These are phyloP conservation scores for Silurus meridionalis DNA, from an alignment of 2,113 vertebrate species.

Conservation along the genomic window DNA sequence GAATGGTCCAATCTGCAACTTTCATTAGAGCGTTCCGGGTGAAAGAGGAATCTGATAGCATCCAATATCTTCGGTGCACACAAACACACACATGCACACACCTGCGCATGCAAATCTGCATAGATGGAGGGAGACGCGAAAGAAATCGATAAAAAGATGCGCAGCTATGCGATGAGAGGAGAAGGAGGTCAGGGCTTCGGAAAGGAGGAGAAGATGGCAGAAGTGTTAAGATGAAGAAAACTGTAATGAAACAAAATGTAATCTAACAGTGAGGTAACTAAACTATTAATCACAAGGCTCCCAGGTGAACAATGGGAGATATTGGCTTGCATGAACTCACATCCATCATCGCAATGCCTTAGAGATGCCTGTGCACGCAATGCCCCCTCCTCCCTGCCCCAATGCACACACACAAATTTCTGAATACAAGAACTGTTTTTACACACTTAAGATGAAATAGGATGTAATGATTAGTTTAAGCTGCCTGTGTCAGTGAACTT, in stretches of 20 bases:
- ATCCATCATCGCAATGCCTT: conserved; percentile 67
- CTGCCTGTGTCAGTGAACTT: not conserved
- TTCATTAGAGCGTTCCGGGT: not conserved
- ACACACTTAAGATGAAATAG: not conserved
- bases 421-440: conserved; percentile 13
- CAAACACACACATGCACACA: not conserved
- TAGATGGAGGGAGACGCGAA: not conserved
- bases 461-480: conserved; percentile 2
- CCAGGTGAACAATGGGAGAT: conserved; percentile 69
- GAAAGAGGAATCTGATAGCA: not conserved
- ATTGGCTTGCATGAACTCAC: conserved; percentile 65
- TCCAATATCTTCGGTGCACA: not conserved
- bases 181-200: conserved; percentile 3
- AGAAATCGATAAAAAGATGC: conserved; percentile 47
- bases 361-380: not conserved
- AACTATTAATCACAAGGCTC: conserved; percentile 77
- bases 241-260: conserved; percentile 72
- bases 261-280: conserved; percentile 73
- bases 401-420: not conserved
- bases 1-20: not conserved
- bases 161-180: not conserved
- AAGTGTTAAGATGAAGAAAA: conserved; percentile 63
- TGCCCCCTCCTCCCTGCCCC: not conserved
- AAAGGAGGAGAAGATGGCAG: conserved; percentile 55
- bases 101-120: not conserved